A percentile compares a stretch with the other conserved stretches of the same genome.
These are phyloP conservation scores for Sabellastarte sp. DNA, from an alignment of 2,888 invertebrate species.

Conservation along the genomic window DNA sequence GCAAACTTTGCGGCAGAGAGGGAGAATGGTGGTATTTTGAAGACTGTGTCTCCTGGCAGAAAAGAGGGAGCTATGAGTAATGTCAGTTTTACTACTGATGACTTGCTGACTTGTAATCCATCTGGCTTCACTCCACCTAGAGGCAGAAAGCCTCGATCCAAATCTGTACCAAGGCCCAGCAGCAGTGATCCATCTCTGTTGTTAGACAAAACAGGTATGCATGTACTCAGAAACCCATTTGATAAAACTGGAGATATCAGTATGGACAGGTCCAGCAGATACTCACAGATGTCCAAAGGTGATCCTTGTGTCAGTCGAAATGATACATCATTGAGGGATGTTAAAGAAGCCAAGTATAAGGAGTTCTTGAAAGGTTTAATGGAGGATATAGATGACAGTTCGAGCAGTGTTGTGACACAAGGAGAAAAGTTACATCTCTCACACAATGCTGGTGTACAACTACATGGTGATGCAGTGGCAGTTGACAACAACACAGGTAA, in stretches of 20 bases:
- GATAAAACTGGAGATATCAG: background rate
- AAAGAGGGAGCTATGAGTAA: background rate
- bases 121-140: background rate
- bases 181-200: background rate
- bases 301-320: no score
- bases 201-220: no score
- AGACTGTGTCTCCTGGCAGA: background rate
- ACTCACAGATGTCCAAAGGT: background rate
- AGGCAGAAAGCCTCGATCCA: background rate
- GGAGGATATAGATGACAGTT: background rate
- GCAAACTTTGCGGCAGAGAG: no score
- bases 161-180: background rate
- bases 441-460: no score
- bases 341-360: background rate
- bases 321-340: background rate
- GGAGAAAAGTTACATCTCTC: no score
- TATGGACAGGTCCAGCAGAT: background rate
- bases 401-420: background rate
- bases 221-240: background rate
- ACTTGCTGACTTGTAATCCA: background rate
- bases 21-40: background rate
- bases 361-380: background rate
- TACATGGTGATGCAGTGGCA: no score
- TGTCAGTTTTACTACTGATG: background rate
- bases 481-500: no score